Conservation (phyloP, 2,113 vertebrate genomes). For the Morone chrysops region DNA sequence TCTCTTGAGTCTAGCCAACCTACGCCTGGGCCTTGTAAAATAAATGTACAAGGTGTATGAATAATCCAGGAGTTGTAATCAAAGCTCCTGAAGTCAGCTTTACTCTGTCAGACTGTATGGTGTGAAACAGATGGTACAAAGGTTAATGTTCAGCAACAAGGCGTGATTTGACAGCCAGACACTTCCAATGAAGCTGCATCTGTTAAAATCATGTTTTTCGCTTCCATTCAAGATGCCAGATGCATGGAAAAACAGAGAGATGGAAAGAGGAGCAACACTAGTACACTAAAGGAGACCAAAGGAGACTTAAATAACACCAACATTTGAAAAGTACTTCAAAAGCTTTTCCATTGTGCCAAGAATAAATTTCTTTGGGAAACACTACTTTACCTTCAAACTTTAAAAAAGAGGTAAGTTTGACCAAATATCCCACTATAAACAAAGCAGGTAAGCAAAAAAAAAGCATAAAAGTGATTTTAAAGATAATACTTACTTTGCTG, state of each 20-base stretch:
- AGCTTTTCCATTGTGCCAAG: constrained; percentile 19
- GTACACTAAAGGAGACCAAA: constrained; percentile 8
- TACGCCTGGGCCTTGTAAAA: constrained; percentile 30
- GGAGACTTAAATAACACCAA: constrained; percentile 44
- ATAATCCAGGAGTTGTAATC: constrained; percentile 71
- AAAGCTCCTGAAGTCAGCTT: constrained; percentile 57
- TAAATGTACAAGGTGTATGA: constrained; percentile 54
- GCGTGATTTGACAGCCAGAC: constrained; percentile 61
- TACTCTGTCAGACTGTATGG: constrained; percentile 39
- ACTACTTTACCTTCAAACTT: constrained; percentile 10
- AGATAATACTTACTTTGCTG: constrained; percentile 39
- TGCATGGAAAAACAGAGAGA: constrained; percentile 3
- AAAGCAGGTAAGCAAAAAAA: constrained; percentile 18
- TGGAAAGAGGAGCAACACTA: constrained; percentile 4
- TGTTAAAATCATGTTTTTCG: constrained; percentile 59
- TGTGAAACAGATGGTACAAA: constrained; percentile 72
- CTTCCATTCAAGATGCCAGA: constrained; percentile 35
- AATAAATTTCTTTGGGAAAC: constrained; percentile 22
- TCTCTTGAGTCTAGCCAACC: constrained; percentile 34
- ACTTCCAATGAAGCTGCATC: constrained; percentile 65
- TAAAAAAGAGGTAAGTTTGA: constrained; percentile 12
- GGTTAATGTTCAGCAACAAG: constrained; percentile 70
- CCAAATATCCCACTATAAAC: neutral
- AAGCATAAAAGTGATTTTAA: constrained; percentile 18
- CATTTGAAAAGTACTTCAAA: constrained; percentile 29